Percentiles rank a stretch among this genome's conserved stretches.
These are phyloP conservation scores for Isaurus tuberculatus DNA, from an alignment of 92 coral and sea anemone species.

Conservation along the genomic window DNA sequence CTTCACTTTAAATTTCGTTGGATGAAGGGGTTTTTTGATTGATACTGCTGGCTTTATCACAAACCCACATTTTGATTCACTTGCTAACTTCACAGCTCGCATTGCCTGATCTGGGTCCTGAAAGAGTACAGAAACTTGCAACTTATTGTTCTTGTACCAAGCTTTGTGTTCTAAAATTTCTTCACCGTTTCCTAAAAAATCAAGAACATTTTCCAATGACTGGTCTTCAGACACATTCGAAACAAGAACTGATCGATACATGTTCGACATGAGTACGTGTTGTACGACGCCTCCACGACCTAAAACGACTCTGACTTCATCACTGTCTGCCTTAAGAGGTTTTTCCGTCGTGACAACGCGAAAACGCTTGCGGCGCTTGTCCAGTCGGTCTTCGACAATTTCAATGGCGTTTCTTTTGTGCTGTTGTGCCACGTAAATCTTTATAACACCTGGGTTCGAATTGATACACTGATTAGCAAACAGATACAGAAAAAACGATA, in stretches of 20 bases:
- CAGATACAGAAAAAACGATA: too few relatives aligned
- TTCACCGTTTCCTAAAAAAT: background rate
- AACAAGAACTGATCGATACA: constrained; percentile 74
- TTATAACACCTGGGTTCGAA: constrained; percentile 43
- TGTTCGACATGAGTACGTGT: constrained; percentile 76
- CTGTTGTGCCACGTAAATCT: constrained; percentile 52
- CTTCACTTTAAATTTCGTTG: constrained; percentile 31
- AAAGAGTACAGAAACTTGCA: constrained; percentile 16
- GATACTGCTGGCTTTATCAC: background rate
- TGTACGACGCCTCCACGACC: constrained; percentile 71
- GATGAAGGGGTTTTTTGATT: background rate
- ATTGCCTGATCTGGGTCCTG: constrained; percentile 21
- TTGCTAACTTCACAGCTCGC: constrained; percentile 7
- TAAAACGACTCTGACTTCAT: constrained; percentile 61
- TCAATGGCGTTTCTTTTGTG: constrained; percentile 47
- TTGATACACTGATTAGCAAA: too few relatives aligned
- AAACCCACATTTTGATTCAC: constrained; percentile 3
- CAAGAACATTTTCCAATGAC: constrained; percentile 22
- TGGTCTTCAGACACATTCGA: constrained; percentile 18
- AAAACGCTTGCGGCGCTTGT: constrained; percentile 52
- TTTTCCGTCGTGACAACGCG: constrained; percentile 60
- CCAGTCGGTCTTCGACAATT: constrained; percentile 50
- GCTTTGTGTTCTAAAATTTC: constrained; percentile 9
- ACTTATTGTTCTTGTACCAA: background rate
- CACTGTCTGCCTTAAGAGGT: constrained; percentile 29